Evolutionary conservation across 2,113 vertebrate species (phyloP).

Genomic region (Chelonoidis abingdonii): DNA sequence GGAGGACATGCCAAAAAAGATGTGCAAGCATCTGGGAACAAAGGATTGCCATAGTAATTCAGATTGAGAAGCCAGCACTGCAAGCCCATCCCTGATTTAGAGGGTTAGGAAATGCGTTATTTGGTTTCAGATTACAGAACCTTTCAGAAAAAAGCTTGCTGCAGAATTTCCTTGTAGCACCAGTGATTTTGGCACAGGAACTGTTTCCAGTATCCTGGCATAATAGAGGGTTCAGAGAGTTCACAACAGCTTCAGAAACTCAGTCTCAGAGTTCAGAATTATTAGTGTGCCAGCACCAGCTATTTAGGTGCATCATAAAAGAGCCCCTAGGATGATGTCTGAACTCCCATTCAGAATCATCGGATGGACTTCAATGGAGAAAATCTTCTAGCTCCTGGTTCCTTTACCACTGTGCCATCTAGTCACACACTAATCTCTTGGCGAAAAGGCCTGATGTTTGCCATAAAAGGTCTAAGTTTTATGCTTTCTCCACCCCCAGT

Average conservation of each 20-base stretch:
- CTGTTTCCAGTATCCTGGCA: background rate
- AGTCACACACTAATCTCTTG: background rate
- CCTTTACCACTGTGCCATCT: background rate
- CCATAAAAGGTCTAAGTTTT: background rate
- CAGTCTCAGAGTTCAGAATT: constrained; percentile 13
- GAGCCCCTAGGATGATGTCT: background rate
- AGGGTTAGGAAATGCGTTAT: background rate
- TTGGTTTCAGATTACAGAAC: background rate
- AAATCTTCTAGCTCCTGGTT: background rate
- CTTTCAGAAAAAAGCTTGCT: background rate
- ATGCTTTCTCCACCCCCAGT: background rate
- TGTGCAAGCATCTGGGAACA: constrained; percentile 7
- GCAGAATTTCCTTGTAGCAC: background rate
- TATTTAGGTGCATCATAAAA: constrained; percentile 10
- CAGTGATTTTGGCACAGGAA: background rate
- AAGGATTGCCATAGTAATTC: background rate
- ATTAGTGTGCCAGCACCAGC: background rate
- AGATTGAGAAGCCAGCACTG: background rate
- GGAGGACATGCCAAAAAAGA: background rate
- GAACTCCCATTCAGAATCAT: constrained; percentile 41
- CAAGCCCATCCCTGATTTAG: background rate
- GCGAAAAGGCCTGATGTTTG: background rate
- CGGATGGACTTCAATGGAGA: constrained; percentile 18
- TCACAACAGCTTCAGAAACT: constrained; percentile 12
- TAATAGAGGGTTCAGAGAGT: constrained; percentile 7